A percentile compares a stretch with the other conserved stretches of the same genome.
Evolutionary conservation across 2,888 invertebrate species (phyloP).

Genomic region (Amiota minor): DNA sequence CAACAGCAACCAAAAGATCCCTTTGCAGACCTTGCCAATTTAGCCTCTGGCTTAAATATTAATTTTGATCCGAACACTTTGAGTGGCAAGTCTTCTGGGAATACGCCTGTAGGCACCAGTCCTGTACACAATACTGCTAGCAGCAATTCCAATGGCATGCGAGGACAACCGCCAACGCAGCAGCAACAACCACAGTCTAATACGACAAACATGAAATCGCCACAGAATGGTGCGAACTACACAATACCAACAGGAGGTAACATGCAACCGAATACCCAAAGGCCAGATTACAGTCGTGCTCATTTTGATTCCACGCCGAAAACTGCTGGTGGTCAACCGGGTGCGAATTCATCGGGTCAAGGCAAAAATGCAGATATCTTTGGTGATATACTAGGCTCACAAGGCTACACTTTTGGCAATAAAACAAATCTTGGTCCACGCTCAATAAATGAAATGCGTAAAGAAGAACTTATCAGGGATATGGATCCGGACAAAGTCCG

Average conservation of each 20-base stretch:
- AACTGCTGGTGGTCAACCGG: background rate
- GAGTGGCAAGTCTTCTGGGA: slow-evolving; percentile 65
- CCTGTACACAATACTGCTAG: slow-evolving; percentile 67
- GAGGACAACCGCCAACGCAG: slow-evolving; percentile 28
- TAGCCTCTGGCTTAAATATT: slow-evolving; percentile 72
- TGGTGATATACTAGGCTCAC: slow-evolving; percentile 91
- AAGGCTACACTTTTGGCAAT: slow-evolving; percentile 88
- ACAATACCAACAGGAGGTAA: slow-evolving; percentile 1
- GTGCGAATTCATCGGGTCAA: slow-evolving; percentile 40
- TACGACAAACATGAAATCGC: slow-evolving; percentile 16
- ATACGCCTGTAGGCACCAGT: slow-evolving; percentile 68
- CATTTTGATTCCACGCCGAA: slow-evolving; percentile 77
- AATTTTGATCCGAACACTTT: slow-evolving; percentile 70
- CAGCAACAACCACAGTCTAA: slow-evolving; percentile 38
- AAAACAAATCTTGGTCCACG: slow-evolving; percentile 84
- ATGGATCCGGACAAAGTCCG: slow-evolving; percentile 94
- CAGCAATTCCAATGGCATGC: slow-evolving; percentile 9
- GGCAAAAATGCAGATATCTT: slow-evolving; percentile 80
- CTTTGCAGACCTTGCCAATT: slow-evolving; percentile 81
- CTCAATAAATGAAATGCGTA: slow-evolving; percentile 94
- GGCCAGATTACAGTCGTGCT: slow-evolving; percentile 79
- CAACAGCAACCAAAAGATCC: slow-evolving; percentile 78
- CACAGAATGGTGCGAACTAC: slow-evolving; percentile 14
- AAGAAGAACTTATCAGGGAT: slow-evolving; percentile 86
- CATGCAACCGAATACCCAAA: slow-evolving; percentile 31